Evolutionary conservation across 2,888 invertebrate genomes (phyloP), one percentile per base, ranked within the genome.

Genomic region (Eumerus sabulonum): DNA sequence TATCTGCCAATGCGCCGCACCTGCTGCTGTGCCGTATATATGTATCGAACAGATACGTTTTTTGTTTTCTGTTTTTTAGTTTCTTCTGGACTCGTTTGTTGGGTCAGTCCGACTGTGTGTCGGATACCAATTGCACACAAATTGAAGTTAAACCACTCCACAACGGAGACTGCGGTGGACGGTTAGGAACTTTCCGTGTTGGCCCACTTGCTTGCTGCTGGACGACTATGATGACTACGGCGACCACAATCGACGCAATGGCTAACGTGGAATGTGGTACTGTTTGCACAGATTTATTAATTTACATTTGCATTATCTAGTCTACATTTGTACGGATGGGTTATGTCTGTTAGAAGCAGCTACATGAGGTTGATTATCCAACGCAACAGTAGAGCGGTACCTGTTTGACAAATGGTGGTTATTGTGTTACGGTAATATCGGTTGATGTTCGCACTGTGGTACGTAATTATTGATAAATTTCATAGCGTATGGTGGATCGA

Each of bases 271-370:
- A 79, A 74, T 79, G 77, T 59, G 16, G 59, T 54, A 63, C 67
- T 68, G 77, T 63, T 68, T 72, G 62, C 44, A 73, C 74, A 68
- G 63, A 74, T 79, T 74, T 74, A 79, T 79, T 57, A 73, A 79
- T 79, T 79, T 68, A 53, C 53, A 79, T 79, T 73, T 73, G 62
- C 63, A 68, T 73, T 71, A 27, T 54, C 57, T 68, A 67, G 48
- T 50, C 62, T 45, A 44, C 48, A 57, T 60, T 40, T 45, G 56
- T 35, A 40, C 56, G 45, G 36, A 56, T 16, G 44, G 12, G 18
- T 7, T 60, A 38, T 47, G 14, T 13, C 27, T 18, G 19, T 16
- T 16, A 27, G 48, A 16, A 47, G 2, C 17, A 42, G 36, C 59
- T 38, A 50, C 38, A 36, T 16, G 50, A 48, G 44, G 57, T 67